Base-by-base conservation (phyloP, 2,888 invertebrate genomes). In the Rhamnusium bicolor region DNA sequence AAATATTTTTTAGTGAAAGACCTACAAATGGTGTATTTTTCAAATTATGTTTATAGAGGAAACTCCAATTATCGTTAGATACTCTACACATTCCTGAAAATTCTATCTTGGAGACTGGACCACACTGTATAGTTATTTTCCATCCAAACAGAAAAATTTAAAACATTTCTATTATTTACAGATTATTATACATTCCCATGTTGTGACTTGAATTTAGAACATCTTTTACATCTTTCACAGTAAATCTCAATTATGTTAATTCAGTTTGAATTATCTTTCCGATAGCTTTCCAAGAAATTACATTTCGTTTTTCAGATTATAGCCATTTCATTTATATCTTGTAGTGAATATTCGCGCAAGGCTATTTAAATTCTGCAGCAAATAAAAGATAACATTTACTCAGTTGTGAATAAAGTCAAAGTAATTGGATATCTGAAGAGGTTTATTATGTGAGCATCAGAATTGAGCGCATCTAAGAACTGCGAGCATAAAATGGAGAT, bases 351-450 rank as follows among this genome's bases (percentile, higher is more conserved):
- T 58, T 58, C 32, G 58, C 18, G 12, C 27, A 58, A 16, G 32
- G 32, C 58, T 29, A 58, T 58, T 58, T 32, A 58, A 58, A 58
- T 58, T 18, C 58, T 7, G 16, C 27, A 58, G 32, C 58, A 58
- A 58, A 58, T 58, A 58, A 32, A 58, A 58, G 32, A 58, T 16
- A 58, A 14, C 58, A 29, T 58, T 58, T 58, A 16, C 58, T 27
- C 58, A 58, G 58, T 58, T 32, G 58, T 29, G 58, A 58, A 58
- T 58, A 58, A 32, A 58, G 29, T 58, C 32, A 58, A 47, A 62
- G 71, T 73, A 76, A 76, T 74, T 76, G 76, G 68, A 72, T 73
- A 76, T 76, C 67, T 72, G 69, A 62, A 74, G 73, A 70, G 72
- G 60, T 71, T 71, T 71, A 73, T 74, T 72, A 70, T 68, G 68